Base-by-base conservation (phyloP, 1,140 invertebrate species). In the Piezodorus guildinii region DNA sequence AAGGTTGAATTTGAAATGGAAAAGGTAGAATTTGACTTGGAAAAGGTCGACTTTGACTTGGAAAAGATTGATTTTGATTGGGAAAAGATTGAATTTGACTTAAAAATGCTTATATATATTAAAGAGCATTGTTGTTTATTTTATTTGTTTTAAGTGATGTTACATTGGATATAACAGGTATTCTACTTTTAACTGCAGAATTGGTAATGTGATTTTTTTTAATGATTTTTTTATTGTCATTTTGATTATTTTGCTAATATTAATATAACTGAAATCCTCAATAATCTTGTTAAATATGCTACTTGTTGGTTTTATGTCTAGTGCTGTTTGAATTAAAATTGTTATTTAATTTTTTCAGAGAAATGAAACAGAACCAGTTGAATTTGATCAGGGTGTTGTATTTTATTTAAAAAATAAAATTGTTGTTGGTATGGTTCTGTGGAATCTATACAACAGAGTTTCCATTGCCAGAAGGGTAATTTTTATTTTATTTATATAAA, bases 371-470 rank as follows among this genome's bases (percentile, higher is more conserved):
- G n/a, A 62, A 23, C 39, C 46, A 44, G 19, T 45, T 19, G 63
- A 64, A 25, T 94, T 85, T 74, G 81, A 80, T 43, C 91, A 90
- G 76, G 93, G 92, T 15, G 83, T 96, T 19, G 80, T 97, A 68
- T 96, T 96, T 74, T 97, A 96, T 77, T 73, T 94, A 67, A 81
- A 84, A 70, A 81, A 93, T 71, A 81, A 90, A 66, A 81, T 85
- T 62, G 84, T 97, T 59, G 94, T 97, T 54, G 95, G 94, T 15
- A 88, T 97, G 71, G 76, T 97, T 12, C 73, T 96, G 44, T 96
- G 93, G 92, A 98, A 98, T 78, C 81, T 96, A 12, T 96, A 93
- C 73, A 92, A 91, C 76, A 81, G 90, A 68, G 91, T 96, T 81
- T 81, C 85, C n/a, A 79, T 92, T 60, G 94, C 93, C 3, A 61